phyloP scores from a whole-genome alignment of 2,797 vertebrate genomes.

The Coranthus polyacanthus region DNA sequence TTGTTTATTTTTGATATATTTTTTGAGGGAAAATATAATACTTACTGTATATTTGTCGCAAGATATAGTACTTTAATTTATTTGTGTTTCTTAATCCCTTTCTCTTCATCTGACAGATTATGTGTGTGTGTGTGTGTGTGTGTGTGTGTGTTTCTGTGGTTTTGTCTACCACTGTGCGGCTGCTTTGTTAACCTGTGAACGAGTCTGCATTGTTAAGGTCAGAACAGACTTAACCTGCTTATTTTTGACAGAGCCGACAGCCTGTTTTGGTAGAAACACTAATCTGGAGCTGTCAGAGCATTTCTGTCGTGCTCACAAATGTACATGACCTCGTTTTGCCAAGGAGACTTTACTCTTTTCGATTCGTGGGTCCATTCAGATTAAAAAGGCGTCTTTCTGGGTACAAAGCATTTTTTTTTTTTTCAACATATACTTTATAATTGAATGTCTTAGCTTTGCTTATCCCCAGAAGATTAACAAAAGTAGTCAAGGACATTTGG shows the following conservation, averaged over 20 bases:
- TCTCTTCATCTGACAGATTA: slow-evolving; percentile 17
- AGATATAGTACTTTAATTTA: not conserved
- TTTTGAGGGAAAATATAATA: too few species aligned
- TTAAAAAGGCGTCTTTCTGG: slow-evolving; percentile 26
- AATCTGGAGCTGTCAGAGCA: slow-evolving; percentile 57
- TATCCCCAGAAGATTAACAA: slow-evolving; percentile 19
- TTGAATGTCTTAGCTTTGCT: slow-evolving; percentile 18
- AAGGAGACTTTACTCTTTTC: slow-evolving; percentile 36
- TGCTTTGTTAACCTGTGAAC: slow-evolving; percentile 24
- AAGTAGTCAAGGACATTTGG: slow-evolving; percentile 35
- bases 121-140: not conserved
- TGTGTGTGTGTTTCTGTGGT: slow-evolving; percentile 11
- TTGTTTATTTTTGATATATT: too few species aligned
- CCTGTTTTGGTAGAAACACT: slow-evolving; percentile 43
- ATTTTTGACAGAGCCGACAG: slow-evolving; percentile 41
- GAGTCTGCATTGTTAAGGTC: slow-evolving; percentile 36
- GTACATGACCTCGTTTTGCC: slow-evolving; percentile 51
- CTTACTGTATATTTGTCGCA: not conserved
- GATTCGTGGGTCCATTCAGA: slow-evolving; percentile 20
- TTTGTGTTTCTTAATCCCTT: not conserved
- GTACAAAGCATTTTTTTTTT: slow-evolving; percentile 1
- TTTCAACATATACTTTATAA: slow-evolving; percentile 1
- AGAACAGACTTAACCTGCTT: slow-evolving; percentile 43
- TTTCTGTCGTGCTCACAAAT: slow-evolving; percentile 34
- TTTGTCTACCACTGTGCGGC: not conserved